phyloP scores from a whole-genome alignment of 2,797 vertebrate species.

The Enoplosus armatus region DNA sequence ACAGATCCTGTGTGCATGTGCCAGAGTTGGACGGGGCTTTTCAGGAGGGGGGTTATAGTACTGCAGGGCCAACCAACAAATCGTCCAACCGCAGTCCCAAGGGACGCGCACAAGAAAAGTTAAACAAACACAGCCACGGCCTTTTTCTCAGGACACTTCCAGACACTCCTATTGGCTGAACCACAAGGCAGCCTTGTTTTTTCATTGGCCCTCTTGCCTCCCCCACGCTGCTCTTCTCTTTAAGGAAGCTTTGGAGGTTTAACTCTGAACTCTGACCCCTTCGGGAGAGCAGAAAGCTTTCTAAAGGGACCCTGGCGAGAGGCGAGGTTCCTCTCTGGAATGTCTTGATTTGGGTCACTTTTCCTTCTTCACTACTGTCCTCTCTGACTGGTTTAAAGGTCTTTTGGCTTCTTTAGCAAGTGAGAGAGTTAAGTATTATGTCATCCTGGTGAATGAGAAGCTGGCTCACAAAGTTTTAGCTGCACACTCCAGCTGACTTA shows the following conservation, averaged over 20 bases:
- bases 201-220: conserved; percentile 16
- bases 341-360: conserved; percentile 55
- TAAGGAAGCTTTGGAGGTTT: conserved; percentile 56
- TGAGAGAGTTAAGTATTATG: conserved; percentile 1
- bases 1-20: conserved; percentile 65
- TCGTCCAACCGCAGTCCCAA: conserved; percentile 49
- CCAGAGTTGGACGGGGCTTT: conserved; percentile 59
- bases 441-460: conserved; percentile 19
- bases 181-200: conserved; percentile 16
- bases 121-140: conserved; percentile 70
- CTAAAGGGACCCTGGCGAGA: conserved; percentile 40
- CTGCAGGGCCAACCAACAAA: conserved; percentile 18
- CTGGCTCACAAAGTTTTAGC: not conserved
- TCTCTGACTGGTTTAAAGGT: conserved; percentile 11
- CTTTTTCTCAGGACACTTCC: conserved; percentile 71
- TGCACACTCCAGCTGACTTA: conserved; percentile 7
- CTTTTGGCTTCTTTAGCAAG: conserved; percentile 1
- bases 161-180: conserved; percentile 64
- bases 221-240: conserved; percentile 52
- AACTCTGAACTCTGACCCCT: conserved; percentile 72
- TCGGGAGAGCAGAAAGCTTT: conserved; percentile 51
- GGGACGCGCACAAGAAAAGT: conserved; percentile 66
- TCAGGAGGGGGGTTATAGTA: conserved; percentile 35
- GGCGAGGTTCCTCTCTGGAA: conserved; percentile 43
- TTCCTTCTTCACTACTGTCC: conserved; percentile 19